Evolutionary conservation across 2,113 vertebrate genomes (phyloP).

Genomic region (Nannobrachium achirus): DNA sequence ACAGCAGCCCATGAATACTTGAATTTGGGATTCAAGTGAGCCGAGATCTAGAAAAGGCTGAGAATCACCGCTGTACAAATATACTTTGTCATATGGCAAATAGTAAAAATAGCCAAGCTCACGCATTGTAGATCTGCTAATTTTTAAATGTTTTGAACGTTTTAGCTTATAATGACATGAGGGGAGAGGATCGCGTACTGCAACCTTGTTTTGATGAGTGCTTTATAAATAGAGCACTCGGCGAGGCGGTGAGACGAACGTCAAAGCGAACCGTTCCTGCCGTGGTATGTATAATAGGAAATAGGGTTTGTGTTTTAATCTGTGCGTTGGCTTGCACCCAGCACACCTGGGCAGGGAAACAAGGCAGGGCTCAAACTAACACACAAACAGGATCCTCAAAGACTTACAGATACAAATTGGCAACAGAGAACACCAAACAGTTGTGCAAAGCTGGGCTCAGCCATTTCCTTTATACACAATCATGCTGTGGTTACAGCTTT

Average conservation of each 20-base stretch:
- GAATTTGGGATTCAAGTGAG: too few species aligned
- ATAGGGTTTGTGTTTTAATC: slow-evolving; percentile 70
- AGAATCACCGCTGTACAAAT: too few species aligned
- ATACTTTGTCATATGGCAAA: too few species aligned
- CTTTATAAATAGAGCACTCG: too few species aligned
- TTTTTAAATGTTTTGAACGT: too few species aligned
- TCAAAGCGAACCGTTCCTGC: slow-evolving; percentile 65
- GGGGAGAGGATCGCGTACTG: too few species aligned
- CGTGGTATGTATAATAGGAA: slow-evolving; percentile 68
- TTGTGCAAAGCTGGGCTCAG: slow-evolving; percentile 67
- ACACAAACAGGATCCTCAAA: slow-evolving; percentile 72
- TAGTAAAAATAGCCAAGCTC: too few species aligned
- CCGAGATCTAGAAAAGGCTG: too few species aligned
- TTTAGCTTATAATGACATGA: too few species aligned
- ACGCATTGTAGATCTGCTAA: too few species aligned
- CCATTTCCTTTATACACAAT: slow-evolving; percentile 61
- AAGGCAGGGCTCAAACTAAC: slow-evolving; percentile 64
- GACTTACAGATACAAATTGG: slow-evolving; percentile 74
- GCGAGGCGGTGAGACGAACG: slow-evolving; percentile 8
- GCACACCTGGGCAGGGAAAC: slow-evolving; percentile 66
- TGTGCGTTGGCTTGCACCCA: slow-evolving; percentile 57
- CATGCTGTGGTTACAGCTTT: slow-evolving; percentile 66
- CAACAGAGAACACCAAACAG: slow-evolving; percentile 67
- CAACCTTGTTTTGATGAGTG: too few species aligned
- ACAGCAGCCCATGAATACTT: too few species aligned